Percentiles rank a stretch among this genome's conserved stretches.
These are phyloP conservation scores for Lamellibrachia luymesi DNA, from an alignment of 1,140 invertebrate species.

Conservation along the genomic window DNA sequence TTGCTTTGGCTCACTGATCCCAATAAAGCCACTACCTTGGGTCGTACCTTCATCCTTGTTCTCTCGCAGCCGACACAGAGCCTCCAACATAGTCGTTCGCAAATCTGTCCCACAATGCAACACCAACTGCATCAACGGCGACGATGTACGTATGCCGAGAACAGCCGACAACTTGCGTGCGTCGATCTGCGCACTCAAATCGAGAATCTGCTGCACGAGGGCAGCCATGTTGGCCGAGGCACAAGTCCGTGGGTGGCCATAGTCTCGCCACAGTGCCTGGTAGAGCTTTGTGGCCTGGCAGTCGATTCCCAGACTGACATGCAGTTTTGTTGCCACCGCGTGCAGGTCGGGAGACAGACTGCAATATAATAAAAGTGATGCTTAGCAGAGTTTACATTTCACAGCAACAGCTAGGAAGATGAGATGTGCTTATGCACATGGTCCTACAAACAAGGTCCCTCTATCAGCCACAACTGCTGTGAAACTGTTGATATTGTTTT, in stretches of 20 bases:
- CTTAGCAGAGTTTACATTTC: too few relatives aligned
- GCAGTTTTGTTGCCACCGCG: neutral
- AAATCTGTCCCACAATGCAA: neutral
- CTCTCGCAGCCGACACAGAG: neutral
- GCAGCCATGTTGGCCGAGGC: neutral
- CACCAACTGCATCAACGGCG: neutral
- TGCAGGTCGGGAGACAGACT: neutral
- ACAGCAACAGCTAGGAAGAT: too few relatives aligned
- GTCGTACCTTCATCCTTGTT: neutral
- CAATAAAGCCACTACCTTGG: neutral
- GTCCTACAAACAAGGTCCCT: too few relatives aligned
- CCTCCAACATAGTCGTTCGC: neutral
- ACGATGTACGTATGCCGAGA: neutral
- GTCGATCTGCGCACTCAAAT: neutral
- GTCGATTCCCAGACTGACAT: neutral
- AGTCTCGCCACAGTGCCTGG: neutral
- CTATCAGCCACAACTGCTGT: too few relatives aligned
- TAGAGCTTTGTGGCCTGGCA: neutral
- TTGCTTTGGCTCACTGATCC: neutral
- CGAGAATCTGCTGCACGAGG: neutral
- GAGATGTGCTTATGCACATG: too few relatives aligned
- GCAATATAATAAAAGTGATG: neutral
- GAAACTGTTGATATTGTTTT: too few relatives aligned
- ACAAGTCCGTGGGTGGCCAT: neutral
- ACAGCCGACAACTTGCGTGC: neutral